Base-by-base conservation (phyloP, 2,888 invertebrate species). In the Sericinus montela region DNA sequence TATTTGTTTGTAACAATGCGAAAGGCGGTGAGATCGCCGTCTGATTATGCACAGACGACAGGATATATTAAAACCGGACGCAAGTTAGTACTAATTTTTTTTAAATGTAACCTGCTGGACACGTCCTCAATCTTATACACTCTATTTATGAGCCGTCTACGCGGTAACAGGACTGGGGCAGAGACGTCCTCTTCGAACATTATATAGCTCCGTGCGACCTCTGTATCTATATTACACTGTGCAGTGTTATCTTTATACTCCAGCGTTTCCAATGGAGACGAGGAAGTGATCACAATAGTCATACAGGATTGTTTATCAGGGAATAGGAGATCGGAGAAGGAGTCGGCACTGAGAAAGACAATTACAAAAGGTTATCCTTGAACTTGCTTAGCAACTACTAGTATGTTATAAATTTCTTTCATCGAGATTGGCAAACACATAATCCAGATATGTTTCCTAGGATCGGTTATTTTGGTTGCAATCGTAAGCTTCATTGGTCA, bases 61-160 rank as follows among this genome's bases (percentile, higher is more conserved):
- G n/a, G n/a, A n/a, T n/a, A n/a, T n/a, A n/a, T n/a, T n/a, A n/a
- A n/a, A n/a, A n/a, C 19, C 2, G 19, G 19, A 19, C 19, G 19
- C 19, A 3, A 5, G 19, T 19, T 3, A 32, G 11, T 32, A 32
- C 6, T 11, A 5, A 32, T 6, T 32, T 32, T 7, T 5, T 10
- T 32, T 11, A 28, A 60, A 37, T 25, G 44, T 40, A 54, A 88
- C 87, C 87, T 87, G 79, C 73, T 74, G 48, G 60, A 62, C 28
- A 86, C 77, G 62, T 88, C 83, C 63, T 77, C 87, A 42, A 88
- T 80, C 14, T 73, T 68, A 70, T 88, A 88, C 9, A 80, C 75
- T 42, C 59, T 72, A 54, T 65, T 66, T 10, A 54, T 37, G 11
- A 60, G 42, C 50, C 57, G 65, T 35, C 72, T 68, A 5, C 78